Evolutionary conservation across 1,140 invertebrate species (phyloP), one percentile per base, ranked within the genome.

Genomic region (Lerema accius): DNA sequence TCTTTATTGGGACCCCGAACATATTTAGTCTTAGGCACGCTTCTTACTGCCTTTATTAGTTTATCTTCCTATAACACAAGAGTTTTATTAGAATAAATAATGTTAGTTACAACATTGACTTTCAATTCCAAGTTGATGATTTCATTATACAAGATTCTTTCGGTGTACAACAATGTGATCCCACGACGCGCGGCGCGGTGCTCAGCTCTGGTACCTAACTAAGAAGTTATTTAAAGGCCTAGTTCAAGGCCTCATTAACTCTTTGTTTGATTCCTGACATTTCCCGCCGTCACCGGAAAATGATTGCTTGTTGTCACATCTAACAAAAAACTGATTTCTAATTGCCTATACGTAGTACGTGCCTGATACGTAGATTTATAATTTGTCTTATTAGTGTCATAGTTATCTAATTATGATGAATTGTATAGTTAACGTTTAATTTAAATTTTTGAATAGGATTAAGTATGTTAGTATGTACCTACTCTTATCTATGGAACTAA

Each of bases 211-310:
- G n/a, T n/a, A n/a, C n/a, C 51, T 61, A 23, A 35, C 5, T 37
- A 50, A 39, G 39, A 42, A 42, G 42, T 48, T 11, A 11, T 32
- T 59, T 45, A 61, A 63, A 72, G 67, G 76, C 68, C 66, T 76
- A 72, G 73, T 67, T 76, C 73, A 76, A 76, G 73, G 67, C 50
- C 43, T 56, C 46, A 50, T 63, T 50, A 48, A 37, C 43, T 72
- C 55, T 59, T 62, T 65, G 53, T 68, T 46, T 16, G 7, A 51
- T n/a, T 51, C 35, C 35, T 51, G 28, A n/a, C 28, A 51, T 35
- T 14, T 26, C 23, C 5, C 39, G 19, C 15, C 37, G 7, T 39
- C 14, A 37, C 32, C 3, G 49, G 32, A 39, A 39, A 37, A 37
- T 11, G 50, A 13, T 53, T 16, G 49, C 23, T 16, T 35, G 53